phyloP scores from a whole-genome alignment of 2,797 vertebrate genomes.

The Pachyuromys duprasi region DNA sequence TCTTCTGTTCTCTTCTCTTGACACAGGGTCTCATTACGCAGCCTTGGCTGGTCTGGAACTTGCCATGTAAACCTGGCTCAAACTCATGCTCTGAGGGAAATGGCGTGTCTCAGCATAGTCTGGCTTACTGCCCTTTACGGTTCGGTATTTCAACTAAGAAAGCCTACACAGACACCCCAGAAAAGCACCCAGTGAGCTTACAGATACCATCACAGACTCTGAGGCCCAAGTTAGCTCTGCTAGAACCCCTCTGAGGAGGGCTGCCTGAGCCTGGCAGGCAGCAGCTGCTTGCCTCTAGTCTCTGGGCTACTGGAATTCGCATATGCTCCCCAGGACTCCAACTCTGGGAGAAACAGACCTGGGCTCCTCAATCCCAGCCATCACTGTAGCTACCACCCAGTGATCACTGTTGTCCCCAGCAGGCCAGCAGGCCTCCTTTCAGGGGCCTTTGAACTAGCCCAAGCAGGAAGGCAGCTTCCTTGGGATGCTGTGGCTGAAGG shows the following conservation, averaged over 20 bases:
- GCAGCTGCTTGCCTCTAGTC: not conserved
- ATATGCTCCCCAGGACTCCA: not conserved
- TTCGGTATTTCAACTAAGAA: not conserved
- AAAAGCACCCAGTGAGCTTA: not conserved
- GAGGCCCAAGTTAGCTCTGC: slow-evolving; percentile 9
- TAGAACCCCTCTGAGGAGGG: not conserved
- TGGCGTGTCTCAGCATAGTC: too few relatives aligned
- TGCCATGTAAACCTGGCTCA: not conserved
- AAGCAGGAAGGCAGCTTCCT: slow-evolving; percentile 40
- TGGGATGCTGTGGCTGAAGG: slow-evolving; percentile 31
- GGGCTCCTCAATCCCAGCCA: too few relatives aligned
- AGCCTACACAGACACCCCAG: not conserved
- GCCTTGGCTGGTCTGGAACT: not conserved
- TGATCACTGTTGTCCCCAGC: not conserved
- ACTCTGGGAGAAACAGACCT: not conserved
- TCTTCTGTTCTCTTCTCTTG: too few relatives aligned
- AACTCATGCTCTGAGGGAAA: not conserved
- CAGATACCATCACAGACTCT: not conserved
- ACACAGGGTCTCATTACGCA: not conserved
- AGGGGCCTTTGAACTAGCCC: not conserved
- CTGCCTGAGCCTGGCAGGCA: not conserved
- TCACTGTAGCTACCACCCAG: not conserved
- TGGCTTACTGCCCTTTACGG: not conserved
- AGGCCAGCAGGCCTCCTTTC: slow-evolving; percentile 5
- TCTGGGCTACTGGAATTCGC: not conserved